Conservation (phyloP, 2,888 invertebrate species). For the Orthosia incerta region DNA sequence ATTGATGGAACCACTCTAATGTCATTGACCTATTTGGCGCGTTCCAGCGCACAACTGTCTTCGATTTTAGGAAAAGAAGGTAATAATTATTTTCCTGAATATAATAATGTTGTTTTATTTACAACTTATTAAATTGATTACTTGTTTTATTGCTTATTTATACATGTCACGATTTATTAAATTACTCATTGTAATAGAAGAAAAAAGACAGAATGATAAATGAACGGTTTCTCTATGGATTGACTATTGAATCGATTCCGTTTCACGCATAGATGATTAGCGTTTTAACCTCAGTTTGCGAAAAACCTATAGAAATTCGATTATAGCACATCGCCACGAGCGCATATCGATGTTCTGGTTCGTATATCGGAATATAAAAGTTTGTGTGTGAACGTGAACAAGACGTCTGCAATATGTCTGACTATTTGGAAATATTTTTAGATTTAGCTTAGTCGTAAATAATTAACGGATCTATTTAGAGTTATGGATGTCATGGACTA, state of each 20-base stretch:
- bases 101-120: background rate
- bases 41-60: slow-evolving; percentile 29
- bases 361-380: slow-evolving; percentile 81
- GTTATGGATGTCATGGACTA: slow-evolving; percentile 84
- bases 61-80: background rate
- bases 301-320: slow-evolving; percentile 71
- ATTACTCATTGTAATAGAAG: background rate
- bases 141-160: background rate
- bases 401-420: slow-evolving; percentile 91
- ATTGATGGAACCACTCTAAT: slow-evolving; percentile 31
- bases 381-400: slow-evolving; percentile 84
- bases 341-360: slow-evolving; percentile 74
- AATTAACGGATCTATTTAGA: slow-evolving; percentile 76
- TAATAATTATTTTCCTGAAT: background rate
- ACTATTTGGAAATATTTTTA: slow-evolving; percentile 91
- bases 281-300: slow-evolving; percentile 48
- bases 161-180: background rate
- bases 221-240: slow-evolving; percentile 42
- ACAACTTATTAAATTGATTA: fast-evolving
- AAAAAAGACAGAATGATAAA: background rate
- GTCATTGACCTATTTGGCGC: slow-evolving; percentile 58
- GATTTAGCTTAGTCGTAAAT: slow-evolving; percentile 84
- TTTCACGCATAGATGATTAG: slow-evolving; percentile 75
- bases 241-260: slow-evolving; percentile 62
- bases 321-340: slow-evolving; percentile 73